Conservation (phyloP, 2,113 vertebrate genomes). For the Eulemur rufifrons region DNA sequence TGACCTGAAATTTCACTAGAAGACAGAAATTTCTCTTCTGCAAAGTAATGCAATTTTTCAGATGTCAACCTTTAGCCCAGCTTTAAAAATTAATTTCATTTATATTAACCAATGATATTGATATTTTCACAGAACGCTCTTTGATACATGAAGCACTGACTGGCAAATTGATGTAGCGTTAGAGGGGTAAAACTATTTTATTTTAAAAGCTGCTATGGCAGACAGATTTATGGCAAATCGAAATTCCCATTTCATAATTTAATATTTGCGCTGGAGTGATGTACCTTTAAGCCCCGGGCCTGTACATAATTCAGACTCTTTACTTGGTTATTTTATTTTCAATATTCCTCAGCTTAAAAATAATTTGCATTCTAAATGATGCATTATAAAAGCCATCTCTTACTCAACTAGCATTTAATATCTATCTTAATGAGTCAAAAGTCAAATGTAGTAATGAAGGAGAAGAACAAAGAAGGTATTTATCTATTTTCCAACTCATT, state of each 20-base stretch:
- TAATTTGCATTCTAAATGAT: constrained; percentile 58
- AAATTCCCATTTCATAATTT: constrained; percentile 85
- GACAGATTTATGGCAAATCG: constrained; percentile 87
- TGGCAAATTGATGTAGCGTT: constrained; percentile 86
- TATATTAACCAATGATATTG: constrained; percentile 94
- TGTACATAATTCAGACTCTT: constrained; percentile 84
- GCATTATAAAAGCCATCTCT: constrained; percentile 47
- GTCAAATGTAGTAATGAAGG: constrained; percentile 20
- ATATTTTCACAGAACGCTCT: constrained; percentile 90
- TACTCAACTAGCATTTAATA: constrained; percentile 47
- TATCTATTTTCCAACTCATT: constrained; percentile 21
- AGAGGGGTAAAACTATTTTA: constrained; percentile 87
- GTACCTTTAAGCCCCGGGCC: constrained; percentile 78
- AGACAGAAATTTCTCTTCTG: constrained; percentile 92
- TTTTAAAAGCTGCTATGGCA: constrained; percentile 83
- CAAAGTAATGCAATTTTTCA: constrained; percentile 94
- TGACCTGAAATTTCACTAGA: constrained; percentile 93
- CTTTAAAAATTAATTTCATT: constrained; percentile 95
- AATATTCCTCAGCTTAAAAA: constrained; percentile 67
- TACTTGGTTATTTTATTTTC: constrained; percentile 72
- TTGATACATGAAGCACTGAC: constrained; percentile 89
- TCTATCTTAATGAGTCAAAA: constrained; percentile 45
- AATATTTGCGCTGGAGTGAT: constrained; percentile 83
- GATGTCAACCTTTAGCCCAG: constrained; percentile 92
- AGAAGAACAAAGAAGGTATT: constrained; percentile 47